phyloP scores from a whole-genome alignment of 2,113 vertebrate genomes.

The Microtus pennsylvanicus region DNA sequence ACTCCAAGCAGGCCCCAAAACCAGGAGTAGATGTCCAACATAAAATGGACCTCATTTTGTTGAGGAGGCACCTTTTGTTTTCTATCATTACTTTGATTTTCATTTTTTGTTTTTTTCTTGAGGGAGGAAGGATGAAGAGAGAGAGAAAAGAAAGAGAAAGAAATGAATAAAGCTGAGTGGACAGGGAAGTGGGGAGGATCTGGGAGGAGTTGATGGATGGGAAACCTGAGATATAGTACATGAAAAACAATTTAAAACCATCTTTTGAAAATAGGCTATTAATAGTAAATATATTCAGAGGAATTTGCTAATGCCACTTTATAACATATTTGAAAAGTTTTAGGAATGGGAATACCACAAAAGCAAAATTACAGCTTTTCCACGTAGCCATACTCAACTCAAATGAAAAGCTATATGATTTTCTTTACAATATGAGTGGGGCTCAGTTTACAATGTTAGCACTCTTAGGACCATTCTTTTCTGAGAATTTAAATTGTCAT shows the following conservation, averaged over 20 bases:
- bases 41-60: neutral
- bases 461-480: neutral
- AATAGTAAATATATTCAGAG: conserved; percentile 20
- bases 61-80: neutral
- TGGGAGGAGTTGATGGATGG: neutral
- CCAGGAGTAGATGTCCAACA: neutral
- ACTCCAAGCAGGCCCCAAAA: neutral
- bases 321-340: conserved; percentile 46
- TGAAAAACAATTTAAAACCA: neutral
- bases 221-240: neutral
- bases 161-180: neutral
- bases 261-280: neutral
- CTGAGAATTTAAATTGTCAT: conserved; percentile 12
- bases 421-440: neutral
- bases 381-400: neutral
- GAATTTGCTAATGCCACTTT: neutral
- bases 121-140: neutral
- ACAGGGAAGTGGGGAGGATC: neutral
- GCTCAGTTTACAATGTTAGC: conserved; percentile 8
- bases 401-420: conserved; percentile 26
- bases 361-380: conserved; percentile 40
- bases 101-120: neutral
- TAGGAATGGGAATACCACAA: neutral
- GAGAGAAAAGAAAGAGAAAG: neutral
- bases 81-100: neutral